Evolutionary conservation across 2,888 invertebrate species (phyloP), one percentile per base, ranked within the genome.

Genomic region (Gastracanthus pulcherrimus): DNA sequence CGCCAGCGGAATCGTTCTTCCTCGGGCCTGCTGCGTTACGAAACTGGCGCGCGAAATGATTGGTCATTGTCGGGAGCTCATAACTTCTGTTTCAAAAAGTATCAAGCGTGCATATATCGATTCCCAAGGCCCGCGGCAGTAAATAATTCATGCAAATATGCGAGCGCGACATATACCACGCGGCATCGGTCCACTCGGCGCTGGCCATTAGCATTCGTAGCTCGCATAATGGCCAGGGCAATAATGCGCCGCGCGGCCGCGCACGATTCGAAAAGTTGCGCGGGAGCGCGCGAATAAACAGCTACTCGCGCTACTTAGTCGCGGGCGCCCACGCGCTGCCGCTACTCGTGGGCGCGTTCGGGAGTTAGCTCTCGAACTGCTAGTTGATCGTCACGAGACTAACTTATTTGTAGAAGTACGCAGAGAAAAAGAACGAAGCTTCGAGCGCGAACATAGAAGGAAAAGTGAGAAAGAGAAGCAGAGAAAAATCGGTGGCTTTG

Each of bases 321-420:
- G 67, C 81, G 23, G 45, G 75, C 45, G 71, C 78, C 75, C 78
- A 67, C 76, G 78, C 74, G 77, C 51, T 58, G 31, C 58, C 62
- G 83, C 83, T 80, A 84, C 84, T 84, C 84, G 86, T 82, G 86
- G 84, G 84, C 85, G 84, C 80, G 45, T n/a, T n/a, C n/a, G n/a
- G n/a, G n/a, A n/a, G n/a, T n/a, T n/a, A n/a, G n/a, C 45, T 45
- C 45, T 1, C 13, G 13, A 7, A 11, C 38, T 38, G 13, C 45
- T 13, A 11, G 13, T n/a, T 3, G 45, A 45, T 11, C 45, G 45
- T 45, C 45, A 45, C 45, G 45, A 45, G n/a, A 45, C 13, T 11
- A 45, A n/a, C 45, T 2, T 16, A 41, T 16, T 16, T 4, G 3
- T 4, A 9, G 45, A 1, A 1, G 3, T 7, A 13, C 23, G 19